Percentiles rank a stretch among this genome's conserved stretches.
phyloP scores from a whole-genome alignment of 2,888 invertebrate genomes.

The Nemapogon koenigi region DNA sequence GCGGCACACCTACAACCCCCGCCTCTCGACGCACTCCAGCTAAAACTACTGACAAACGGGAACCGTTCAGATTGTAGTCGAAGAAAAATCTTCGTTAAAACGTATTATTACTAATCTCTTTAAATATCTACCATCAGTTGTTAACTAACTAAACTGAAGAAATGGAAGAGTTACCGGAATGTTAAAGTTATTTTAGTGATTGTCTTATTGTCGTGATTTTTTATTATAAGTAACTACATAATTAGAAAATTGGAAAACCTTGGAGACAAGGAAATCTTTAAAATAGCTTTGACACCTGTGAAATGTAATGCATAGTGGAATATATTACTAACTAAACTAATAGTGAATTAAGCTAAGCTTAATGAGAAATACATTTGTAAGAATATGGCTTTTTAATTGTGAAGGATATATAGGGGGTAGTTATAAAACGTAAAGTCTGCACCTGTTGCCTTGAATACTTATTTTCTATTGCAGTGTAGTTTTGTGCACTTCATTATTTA shows the following conservation, averaged over 20 bases:
- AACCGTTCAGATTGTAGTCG: constrained; percentile 78
- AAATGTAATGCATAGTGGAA: too few species aligned
- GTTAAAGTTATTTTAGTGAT: too few species aligned
- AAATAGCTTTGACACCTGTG: too few species aligned
- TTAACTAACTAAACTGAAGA: too few species aligned
- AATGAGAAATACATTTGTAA: constrained; percentile 40
- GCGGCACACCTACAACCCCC: constrained; percentile 56
- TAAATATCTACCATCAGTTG: too few species aligned
- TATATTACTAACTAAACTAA: constrained; percentile 54
- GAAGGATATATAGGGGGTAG: constrained; percentile 43
- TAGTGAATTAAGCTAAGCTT: constrained; percentile 60
- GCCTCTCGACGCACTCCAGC: constrained; percentile 46
- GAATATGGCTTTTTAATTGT: constrained; percentile 52
- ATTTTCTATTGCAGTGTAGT: constrained; percentile 49
- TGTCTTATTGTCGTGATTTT: too few species aligned
- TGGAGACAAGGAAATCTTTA: too few species aligned
- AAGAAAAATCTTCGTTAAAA: too few species aligned
- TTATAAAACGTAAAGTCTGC: constrained; percentile 62
- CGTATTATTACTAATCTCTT: too few species aligned
- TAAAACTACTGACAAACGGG: constrained; percentile 62
- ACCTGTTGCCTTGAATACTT: constrained; percentile 62
- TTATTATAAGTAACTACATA: too few species aligned
- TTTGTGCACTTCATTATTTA: constrained; percentile 42
- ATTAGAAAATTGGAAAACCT: too few species aligned
- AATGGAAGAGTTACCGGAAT: too few species aligned